Percentiles rank a stretch among this genome's conserved stretches.
Evolutionary conservation across 2,113 vertebrate genomes (phyloP).

Genomic region (Ovis canadensis): DNA sequence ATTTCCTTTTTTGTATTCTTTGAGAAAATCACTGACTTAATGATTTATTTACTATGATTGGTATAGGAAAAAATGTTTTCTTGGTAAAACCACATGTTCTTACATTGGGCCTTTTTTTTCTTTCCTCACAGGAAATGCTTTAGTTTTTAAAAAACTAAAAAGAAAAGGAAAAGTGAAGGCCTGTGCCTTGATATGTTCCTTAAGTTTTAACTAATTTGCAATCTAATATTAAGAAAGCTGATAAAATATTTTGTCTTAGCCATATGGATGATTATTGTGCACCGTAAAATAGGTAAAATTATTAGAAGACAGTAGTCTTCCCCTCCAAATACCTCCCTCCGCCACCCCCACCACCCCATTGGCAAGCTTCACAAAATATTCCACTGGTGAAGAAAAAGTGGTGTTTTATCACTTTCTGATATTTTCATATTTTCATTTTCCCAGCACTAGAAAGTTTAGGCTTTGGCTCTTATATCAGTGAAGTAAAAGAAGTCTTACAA

Average conservation of each 20-base stretch:
- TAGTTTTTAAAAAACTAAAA: conserved; percentile 18
- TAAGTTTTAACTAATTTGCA: not conserved
- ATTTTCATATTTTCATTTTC: conserved; percentile 53
- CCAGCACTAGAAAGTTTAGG: conserved; percentile 97
- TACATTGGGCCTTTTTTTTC: not conserved
- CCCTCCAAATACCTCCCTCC: not conserved
- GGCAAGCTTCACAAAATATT: not conserved
- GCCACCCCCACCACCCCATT: not conserved
- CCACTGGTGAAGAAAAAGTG: not conserved
- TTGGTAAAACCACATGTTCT: conserved; percentile 42
- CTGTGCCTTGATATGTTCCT: not conserved
- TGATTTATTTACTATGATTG: conserved; percentile 26
- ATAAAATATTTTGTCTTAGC: conserved; percentile 32
- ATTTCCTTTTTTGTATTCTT: conserved; percentile 23
- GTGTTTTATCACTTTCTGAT: conserved; percentile 7
- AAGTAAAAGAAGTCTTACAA: conserved; percentile 99
- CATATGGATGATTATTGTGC: not conserved
- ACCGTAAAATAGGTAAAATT: conserved; percentile 38
- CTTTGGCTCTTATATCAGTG: conserved; percentile 96
- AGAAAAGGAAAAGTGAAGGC: conserved; percentile 10
- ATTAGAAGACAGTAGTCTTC: not conserved
- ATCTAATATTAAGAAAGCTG: conserved; percentile 12
- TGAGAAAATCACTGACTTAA: conserved; percentile 6
- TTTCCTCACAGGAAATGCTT: conserved; percentile 6
- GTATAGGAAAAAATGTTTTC: conserved; percentile 35